Conservation (phyloP, 2,797 vertebrate genomes). For the Etheostoma perlongum region DNA sequence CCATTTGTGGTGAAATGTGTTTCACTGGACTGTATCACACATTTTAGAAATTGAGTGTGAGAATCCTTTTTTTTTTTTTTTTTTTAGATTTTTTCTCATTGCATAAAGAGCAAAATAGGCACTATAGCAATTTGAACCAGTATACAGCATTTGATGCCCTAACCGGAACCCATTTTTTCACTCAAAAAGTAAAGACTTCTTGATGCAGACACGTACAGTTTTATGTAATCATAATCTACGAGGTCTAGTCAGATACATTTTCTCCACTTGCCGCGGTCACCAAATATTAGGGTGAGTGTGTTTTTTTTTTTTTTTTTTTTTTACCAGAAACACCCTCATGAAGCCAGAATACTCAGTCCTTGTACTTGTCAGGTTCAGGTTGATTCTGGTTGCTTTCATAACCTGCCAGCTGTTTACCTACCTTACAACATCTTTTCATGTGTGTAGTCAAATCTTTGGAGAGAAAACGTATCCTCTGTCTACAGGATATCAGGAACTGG, state of each 20-base stretch:
- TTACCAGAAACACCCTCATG: background rate
- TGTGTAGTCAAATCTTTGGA: conserved; percentile 9
- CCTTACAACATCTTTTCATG: background rate
- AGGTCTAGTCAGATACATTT: background rate
- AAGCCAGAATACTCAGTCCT: background rate
- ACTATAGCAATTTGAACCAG: conserved; percentile 2
- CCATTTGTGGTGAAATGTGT: conserved; percentile 13
- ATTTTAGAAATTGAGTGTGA: conserved; percentile 30
- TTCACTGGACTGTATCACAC: conserved; percentile 11
- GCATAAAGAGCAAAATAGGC: background rate
- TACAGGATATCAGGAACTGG: background rate
- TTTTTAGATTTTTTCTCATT: conserved; percentile 22
- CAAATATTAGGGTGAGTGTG: background rate
- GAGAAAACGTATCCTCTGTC: background rate
- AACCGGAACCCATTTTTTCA: background rate
- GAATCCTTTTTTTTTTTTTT: background rate
- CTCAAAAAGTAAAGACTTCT: background rate
- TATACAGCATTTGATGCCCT: conserved; percentile 1
- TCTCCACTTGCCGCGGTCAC: conserved; percentile 7
- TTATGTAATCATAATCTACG: background rate
- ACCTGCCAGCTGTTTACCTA: conserved; percentile 14
- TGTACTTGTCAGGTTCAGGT: background rate
- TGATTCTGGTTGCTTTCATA: conserved; percentile 3
- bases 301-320: no score
- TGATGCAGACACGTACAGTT: background rate